Base-by-base conservation (phyloP, 2,113 vertebrate species). In the Gobius niger region DNA sequence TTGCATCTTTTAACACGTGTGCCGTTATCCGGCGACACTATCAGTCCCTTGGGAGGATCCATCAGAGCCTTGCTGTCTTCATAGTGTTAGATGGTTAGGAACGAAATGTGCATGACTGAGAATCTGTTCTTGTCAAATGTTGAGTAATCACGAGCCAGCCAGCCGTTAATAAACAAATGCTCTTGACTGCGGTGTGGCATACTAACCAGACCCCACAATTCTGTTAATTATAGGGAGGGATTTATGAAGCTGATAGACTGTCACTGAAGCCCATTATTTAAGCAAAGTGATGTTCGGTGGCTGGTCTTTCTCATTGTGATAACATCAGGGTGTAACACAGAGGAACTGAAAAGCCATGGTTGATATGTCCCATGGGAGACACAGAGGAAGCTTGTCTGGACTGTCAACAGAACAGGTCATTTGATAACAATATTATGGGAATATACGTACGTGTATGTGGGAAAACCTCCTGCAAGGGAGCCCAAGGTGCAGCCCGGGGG, bases 61-160 rank as follows among this genome's bases (percentile, higher is more conserved):
- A 88, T 84, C 82, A 88, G 83, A 86, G 77, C 68, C 52, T 75
- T 24, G 72, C 83, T 89, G 85, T 90, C 79, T 89, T 76, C 49
- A 87, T 83, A 79, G 88, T 40, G 80, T 77, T 54, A 62, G 65
- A 81, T 86, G 79, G 67, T 76, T 86, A 80, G 9, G 47, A 73
- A 76, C 75, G 85, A 89, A 91, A 87, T 88, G 80, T 76, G 76
- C 85, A 81, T 57, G 78, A 88, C 85, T 89, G 78, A 85, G 82
- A 90, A 90, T 90, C 86, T 90, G 88, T 88, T 82, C 87, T 83
- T 84, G 87, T 86, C 85, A 88, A 88, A 85, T 75, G 83, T 87
- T 80, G 79, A 84, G 80, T 86, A 90, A 90, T 91, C 86, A 89
- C 83, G 85, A 87, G 56, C 56, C 86, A 88, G 74, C 71, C 81